These are phyloP conservation scores for Caenorhabditis inopinata DNA, from an alignment of 1,140 invertebrate species.

Conservation along the genomic window DNA sequence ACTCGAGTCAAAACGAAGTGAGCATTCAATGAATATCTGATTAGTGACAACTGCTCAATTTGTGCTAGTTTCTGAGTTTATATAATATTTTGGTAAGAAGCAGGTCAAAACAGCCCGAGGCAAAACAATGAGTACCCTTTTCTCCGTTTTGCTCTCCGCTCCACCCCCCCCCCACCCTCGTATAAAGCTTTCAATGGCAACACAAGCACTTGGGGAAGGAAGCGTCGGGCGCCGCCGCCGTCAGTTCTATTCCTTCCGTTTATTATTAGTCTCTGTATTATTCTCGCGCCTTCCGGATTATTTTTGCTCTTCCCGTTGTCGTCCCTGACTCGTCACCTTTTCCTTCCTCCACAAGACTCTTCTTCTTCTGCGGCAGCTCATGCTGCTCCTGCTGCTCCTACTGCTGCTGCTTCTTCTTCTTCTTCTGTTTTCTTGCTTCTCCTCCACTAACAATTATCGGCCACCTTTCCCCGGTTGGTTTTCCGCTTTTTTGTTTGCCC, in stretches of 20 bases:
- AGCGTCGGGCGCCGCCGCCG: conserved; percentile 1
- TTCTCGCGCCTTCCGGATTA: conserved; percentile 1
- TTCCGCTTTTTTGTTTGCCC: background rate
- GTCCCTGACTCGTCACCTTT: background rate
- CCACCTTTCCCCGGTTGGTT: background rate
- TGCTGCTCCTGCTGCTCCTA: no score
- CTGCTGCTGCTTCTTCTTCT: background rate
- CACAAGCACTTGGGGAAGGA: conserved; percentile 8
- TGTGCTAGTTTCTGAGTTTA: no score
- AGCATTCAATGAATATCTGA: no score
- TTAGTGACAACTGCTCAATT: no score
- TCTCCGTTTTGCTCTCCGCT: no score
- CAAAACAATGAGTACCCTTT: conserved; percentile 12
- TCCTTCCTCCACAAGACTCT: background rate
- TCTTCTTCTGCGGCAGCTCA: no score
- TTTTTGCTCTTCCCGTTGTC: background rate
- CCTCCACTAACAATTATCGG: background rate
- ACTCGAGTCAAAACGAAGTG: no score
- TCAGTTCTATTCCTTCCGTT: background rate
- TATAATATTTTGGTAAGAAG: no score
- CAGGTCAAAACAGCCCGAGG: conserved; percentile 8
- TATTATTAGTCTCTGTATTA: conserved; percentile 31
- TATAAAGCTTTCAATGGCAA: background rate
- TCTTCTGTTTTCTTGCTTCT: background rate
- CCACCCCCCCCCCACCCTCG: no score